A percentile compares a stretch with the other conserved stretches of the same genome.
These are phyloP conservation scores for Dendrocincla fuliginosa DNA, from an alignment of 2,797 vertebrate genomes.

Conservation along the genomic window DNA sequence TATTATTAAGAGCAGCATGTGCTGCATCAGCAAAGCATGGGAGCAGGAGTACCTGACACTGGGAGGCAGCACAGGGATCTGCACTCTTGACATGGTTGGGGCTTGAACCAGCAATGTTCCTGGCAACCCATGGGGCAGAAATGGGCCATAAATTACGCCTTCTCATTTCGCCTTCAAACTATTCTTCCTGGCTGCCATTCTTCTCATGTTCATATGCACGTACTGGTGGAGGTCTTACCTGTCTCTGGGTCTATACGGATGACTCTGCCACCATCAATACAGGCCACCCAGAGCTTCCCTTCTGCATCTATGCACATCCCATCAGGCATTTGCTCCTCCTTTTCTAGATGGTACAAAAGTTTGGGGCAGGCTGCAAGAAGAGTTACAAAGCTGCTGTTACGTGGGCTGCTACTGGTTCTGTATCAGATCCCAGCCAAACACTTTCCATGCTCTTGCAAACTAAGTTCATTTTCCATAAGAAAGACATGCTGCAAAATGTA, in stretches of 20 bases:
- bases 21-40: accelerated
- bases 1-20: not conserved
- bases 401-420: not conserved
- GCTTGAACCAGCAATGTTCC: accelerated
- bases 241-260: conserved; percentile 85
- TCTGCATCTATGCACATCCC: conserved; percentile 85
- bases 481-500: not conserved
- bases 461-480: not conserved
- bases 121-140: not conserved
- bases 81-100: accelerated
- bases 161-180: not conserved
- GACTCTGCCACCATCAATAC: conserved; percentile 83
- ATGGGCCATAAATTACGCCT: too few relatives aligned
- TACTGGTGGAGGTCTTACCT: conserved; percentile 66
- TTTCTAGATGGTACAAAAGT: conserved; percentile 78
- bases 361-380: conserved; percentile 78
- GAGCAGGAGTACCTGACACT: accelerated
- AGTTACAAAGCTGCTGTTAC: not conserved
- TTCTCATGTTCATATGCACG: not conserved
- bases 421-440: not conserved
- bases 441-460: not conserved
- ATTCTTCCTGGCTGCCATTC: not conserved
- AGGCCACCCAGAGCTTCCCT: conserved; percentile 89
- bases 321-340: conserved; percentile 85
- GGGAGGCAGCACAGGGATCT: not conserved